phyloP scores from a whole-genome alignment of 1,140 invertebrate species.

The Muscidifurax raptorellus region DNA sequence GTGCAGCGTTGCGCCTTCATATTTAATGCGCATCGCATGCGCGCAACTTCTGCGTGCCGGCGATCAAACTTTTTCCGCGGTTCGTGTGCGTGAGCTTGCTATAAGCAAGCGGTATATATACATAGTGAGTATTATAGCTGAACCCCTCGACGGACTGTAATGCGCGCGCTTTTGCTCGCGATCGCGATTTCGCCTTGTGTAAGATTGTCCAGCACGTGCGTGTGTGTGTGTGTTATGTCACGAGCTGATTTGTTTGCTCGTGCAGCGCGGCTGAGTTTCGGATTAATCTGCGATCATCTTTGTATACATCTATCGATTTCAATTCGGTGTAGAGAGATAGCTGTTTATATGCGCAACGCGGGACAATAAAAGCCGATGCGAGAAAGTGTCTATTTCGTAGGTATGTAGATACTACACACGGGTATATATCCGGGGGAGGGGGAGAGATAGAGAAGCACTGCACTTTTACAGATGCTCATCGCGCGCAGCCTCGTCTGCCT shows the following conservation, averaged over 20 bases:
- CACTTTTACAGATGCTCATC: conserved; percentile 38
- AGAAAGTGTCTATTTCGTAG: conserved; percentile 10
- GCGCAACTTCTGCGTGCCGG: conserved; percentile 16
- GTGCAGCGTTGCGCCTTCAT: not conserved
- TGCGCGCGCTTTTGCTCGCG: not conserved
- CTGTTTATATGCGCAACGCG: not conserved
- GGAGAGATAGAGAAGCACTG: too few relatives aligned
- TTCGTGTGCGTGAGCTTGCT: not conserved
- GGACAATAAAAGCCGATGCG: not conserved
- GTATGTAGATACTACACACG: conserved; percentile 3
- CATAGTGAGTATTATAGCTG: too few relatives aligned
- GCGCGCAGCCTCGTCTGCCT: conserved; percentile 6
- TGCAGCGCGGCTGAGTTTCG: not conserved
- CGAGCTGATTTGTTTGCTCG: not conserved
- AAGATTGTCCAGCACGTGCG: not conserved
- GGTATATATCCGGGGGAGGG: not conserved
- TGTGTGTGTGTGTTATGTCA: too few relatives aligned
- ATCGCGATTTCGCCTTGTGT: not conserved
- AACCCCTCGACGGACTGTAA: not conserved
- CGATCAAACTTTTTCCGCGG: conserved; percentile 40
- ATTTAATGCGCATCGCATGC: conserved; percentile 38
- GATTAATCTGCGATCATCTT: not conserved
- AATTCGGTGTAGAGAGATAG: not conserved
- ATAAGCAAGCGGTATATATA: too few relatives aligned
- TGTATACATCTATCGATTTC: not conserved